Conservation (phyloP, 2,113 vertebrate genomes). For the Morone saxatilis region DNA sequence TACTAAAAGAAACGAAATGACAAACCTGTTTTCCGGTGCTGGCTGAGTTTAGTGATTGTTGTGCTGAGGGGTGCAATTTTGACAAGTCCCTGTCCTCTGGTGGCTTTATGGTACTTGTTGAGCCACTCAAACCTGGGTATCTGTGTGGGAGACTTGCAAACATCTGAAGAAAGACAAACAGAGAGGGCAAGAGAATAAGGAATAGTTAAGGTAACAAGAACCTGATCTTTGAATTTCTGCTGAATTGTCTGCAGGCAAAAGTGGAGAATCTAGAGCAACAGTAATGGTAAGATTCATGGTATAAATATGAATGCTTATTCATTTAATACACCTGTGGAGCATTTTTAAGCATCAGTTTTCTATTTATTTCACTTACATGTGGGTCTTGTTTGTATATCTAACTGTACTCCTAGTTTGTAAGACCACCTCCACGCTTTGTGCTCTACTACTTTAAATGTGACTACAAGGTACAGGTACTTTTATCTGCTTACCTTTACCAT, state of each 20-base stretch:
- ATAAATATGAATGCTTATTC: background rate
- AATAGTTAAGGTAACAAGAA: background rate
- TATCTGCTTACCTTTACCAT: slow-evolving; percentile 66
- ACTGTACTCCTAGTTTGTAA: background rate
- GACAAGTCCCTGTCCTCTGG: slow-evolving; percentile 49
- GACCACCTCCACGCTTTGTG: background rate
- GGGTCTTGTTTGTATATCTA: background rate
- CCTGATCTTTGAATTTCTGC: background rate
- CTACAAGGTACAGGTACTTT: background rate
- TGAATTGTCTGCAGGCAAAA: background rate
- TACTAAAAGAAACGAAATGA: slow-evolving; percentile 11
- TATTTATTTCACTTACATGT: background rate
- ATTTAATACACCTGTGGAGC: background rate
- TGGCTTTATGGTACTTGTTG: slow-evolving; percentile 74
- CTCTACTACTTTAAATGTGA: background rate
- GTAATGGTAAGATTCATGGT: background rate
- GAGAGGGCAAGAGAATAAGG: background rate
- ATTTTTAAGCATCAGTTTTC: background rate
- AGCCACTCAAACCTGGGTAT: slow-evolving; percentile 85
- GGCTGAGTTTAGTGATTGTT: slow-evolving; percentile 59
- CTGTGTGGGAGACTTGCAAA: slow-evolving; percentile 75
- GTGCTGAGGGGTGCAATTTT: slow-evolving; percentile 42
- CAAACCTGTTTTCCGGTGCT: slow-evolving; percentile 74
- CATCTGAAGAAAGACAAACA: slow-evolving; percentile 68
- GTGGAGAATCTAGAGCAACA: background rate